Conservation (phyloP, 2,113 vertebrate species). For the Paralichthys olivaceus region DNA sequence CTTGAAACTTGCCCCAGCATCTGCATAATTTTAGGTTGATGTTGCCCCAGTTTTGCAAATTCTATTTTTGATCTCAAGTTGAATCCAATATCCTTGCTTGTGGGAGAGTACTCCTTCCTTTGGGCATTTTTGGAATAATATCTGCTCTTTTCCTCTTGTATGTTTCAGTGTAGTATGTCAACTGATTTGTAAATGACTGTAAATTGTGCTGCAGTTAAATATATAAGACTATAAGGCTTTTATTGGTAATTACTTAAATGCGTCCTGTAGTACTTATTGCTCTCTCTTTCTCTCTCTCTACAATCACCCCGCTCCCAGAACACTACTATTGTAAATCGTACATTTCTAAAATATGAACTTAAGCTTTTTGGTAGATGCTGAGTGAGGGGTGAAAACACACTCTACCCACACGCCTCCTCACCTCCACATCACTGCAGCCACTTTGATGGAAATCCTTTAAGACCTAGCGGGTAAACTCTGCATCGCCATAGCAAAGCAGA, state of each 20-base stretch:
- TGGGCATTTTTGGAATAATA: slow-evolving; percentile 34
- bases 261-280: too few species aligned
- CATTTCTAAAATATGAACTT: slow-evolving; percentile 42
- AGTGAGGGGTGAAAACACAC: slow-evolving; percentile 32
- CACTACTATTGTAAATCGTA: background rate
- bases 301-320: background rate
- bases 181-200: background rate
- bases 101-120: slow-evolving; percentile 37
- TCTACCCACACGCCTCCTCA: slow-evolving; percentile 31
- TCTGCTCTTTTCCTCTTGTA: background rate
- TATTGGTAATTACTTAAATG: too few species aligned
- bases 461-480: slow-evolving; percentile 68
- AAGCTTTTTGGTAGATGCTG: slow-evolving; percentile 4
- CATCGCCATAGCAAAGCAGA: slow-evolving; percentile 63
- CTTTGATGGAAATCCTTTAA: slow-evolving; percentile 75
- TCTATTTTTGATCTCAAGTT: slow-evolving; percentile 54
- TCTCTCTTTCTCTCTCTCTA: background rate
- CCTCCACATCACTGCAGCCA: slow-evolving; percentile 51
- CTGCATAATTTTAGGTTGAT: slow-evolving; percentile 59
- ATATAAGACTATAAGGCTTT: too few species aligned
- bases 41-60: slow-evolving; percentile 59
- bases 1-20: slow-evolving; percentile 52
- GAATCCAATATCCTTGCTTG: slow-evolving; percentile 9
- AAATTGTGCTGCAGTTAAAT: background rate
- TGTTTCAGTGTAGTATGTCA: background rate